A percentile compares a stretch with the other conserved stretches of the same genome.
phyloP scores from a whole-genome alignment of 2,888 invertebrate species.

The Drosophila greeni region DNA sequence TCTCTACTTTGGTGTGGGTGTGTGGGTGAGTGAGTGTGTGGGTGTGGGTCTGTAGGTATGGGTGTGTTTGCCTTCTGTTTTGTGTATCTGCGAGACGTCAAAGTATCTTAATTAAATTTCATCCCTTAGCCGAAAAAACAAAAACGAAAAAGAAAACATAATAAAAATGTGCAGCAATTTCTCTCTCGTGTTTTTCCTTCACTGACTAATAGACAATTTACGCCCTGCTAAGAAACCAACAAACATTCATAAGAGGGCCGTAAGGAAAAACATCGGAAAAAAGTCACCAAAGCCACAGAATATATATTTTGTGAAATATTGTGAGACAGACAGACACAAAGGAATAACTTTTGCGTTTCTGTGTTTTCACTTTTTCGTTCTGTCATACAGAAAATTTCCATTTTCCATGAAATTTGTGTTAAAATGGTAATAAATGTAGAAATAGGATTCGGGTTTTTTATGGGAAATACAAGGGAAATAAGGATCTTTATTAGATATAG shows the following conservation, averaged over 20 bases:
- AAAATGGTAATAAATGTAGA: constrained; percentile 1
- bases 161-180: constrained; percentile 72
- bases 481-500: not conserved
- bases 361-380: constrained; percentile 7
- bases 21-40: constrained; percentile 4
- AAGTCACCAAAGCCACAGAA: constrained; percentile 31
- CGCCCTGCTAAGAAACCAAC: constrained; percentile 53
- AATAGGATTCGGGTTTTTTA: not conserved
- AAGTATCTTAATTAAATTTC: constrained; percentile 77
- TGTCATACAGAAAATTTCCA: not conserved
- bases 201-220: constrained; percentile 75
- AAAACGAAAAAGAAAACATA: constrained; percentile 48
- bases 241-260: constrained; percentile 19
- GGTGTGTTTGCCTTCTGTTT: constrained; percentile 41
- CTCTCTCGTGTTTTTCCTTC: constrained; percentile 58
- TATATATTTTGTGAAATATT: constrained; percentile 31
- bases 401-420: not conserved
- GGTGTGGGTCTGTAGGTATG: constrained; percentile 30
- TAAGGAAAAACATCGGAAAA: constrained; percentile 10
- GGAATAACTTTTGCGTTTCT: constrained; percentile 5
- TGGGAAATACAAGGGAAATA: not conserved
- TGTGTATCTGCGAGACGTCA: constrained; percentile 73
- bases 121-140: constrained; percentile 69
- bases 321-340: constrained; percentile 3
- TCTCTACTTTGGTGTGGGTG: constrained; percentile 13